These are phyloP conservation scores for Picus viridis DNA, from an alignment of 2,797 vertebrate species.

Conservation along the genomic window DNA sequence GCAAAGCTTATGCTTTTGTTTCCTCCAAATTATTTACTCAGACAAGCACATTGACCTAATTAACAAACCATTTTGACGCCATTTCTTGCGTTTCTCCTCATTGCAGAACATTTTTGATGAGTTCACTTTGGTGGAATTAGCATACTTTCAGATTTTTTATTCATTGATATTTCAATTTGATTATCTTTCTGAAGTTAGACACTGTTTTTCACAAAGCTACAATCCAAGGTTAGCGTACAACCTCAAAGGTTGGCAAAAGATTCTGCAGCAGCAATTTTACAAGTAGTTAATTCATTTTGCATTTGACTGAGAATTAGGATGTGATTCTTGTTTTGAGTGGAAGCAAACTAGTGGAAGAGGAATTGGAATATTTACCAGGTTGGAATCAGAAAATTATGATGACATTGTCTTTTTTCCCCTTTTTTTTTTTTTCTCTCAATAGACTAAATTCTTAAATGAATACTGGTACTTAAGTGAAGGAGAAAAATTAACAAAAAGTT, in stretches of 20 bases:
- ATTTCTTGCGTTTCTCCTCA: background rate
- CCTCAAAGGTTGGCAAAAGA: background rate
- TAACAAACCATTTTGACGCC: background rate
- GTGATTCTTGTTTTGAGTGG: background rate
- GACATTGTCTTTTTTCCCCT: background rate
- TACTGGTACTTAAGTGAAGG: conserved; percentile 5
- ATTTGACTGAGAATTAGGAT: background rate
- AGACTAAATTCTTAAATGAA: background rate
- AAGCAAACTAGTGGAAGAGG: background rate
- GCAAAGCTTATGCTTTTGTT: background rate
- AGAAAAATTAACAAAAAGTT: background rate
- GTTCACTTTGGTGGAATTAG: background rate
- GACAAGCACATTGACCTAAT: background rate
- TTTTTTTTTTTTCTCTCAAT: background rate
- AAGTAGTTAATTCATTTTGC: background rate
- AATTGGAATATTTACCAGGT: background rate
- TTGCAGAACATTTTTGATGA: background rate
- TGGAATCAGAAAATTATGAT: background rate
- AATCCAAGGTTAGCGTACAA: background rate
- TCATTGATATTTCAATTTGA: background rate
- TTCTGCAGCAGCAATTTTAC: background rate
- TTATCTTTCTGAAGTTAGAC: background rate
- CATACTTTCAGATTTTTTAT: background rate
- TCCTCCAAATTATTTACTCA: background rate
- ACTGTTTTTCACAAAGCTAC: background rate